Conservation (phyloP, 2,113 vertebrate genomes). For the Origma solitaria region DNA sequence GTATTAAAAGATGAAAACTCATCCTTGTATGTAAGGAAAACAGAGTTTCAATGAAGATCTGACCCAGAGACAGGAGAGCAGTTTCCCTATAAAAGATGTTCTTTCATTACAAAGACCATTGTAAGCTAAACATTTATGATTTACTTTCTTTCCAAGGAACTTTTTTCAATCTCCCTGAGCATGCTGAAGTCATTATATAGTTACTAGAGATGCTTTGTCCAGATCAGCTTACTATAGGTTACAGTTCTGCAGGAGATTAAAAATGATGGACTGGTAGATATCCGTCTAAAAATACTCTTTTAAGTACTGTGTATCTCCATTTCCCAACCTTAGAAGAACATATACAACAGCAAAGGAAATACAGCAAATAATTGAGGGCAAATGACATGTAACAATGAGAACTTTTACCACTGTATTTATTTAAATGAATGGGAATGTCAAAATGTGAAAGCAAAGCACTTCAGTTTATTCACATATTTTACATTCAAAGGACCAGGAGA, state of each 20-base stretch:
- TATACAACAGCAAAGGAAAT: neutral
- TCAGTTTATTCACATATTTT: conserved; percentile 41
- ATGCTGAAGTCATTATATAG: conserved; percentile 26
- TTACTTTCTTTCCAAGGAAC: conserved; percentile 30
- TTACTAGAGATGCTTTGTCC: conserved; percentile 1
- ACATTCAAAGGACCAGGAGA: conserved; percentile 5
- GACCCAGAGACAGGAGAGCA: neutral
- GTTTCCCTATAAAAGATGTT: conserved; percentile 1
- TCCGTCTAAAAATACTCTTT: conserved; percentile 6
- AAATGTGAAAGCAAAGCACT: conserved; percentile 29
- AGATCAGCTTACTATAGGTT: neutral
- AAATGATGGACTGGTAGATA: neutral
- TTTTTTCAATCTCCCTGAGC: neutral
- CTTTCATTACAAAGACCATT: conserved; percentile 14
- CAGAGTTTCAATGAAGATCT: neutral
- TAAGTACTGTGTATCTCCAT: neutral
- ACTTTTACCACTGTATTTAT: conserved; percentile 36
- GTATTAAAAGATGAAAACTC: conserved; percentile 17
- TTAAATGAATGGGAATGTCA: conserved; percentile 23
- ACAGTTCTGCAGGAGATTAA: conserved; percentile 23
- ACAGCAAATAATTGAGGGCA: conserved; percentile 5
- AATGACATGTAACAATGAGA: neutral
- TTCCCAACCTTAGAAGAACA: neutral
- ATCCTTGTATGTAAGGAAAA: conserved; percentile 18
- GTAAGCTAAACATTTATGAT: conserved; percentile 25